A percentile compares a stretch with the other conserved stretches of the same genome.
Conservation (phyloP, 2,888 invertebrate species). For the Fabriciana adippe region DNA sequence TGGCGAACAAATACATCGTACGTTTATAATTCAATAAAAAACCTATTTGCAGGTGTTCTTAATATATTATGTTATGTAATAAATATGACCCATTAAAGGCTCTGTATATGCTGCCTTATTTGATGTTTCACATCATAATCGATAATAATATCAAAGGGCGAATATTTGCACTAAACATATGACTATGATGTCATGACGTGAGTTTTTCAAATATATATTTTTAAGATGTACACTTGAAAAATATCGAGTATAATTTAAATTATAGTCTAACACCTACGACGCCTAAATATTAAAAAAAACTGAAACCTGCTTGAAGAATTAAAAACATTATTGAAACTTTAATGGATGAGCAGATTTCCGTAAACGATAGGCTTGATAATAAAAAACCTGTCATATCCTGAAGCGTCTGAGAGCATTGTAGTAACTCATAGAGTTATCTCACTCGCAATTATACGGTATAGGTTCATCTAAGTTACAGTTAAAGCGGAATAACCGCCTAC, state of each 20-base stretch:
- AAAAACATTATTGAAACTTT: too few relatives aligned
- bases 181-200: conserved; percentile 2
- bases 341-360: too few relatives aligned
- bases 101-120: conserved; percentile 1
- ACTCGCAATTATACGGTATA: conserved; percentile 3
- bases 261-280: too few relatives aligned
- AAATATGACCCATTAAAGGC: too few relatives aligned
- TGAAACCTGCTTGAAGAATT: too few relatives aligned
- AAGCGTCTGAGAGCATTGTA: too few relatives aligned
- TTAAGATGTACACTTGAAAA: too few relatives aligned
- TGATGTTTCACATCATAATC: background rate
- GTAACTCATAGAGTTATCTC: background rate
- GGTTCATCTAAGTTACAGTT: conserved; percentile 14
- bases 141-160: background rate
- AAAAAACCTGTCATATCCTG: background rate
- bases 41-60: background rate
- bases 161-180: conserved; percentile 12
- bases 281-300: too few relatives aligned
- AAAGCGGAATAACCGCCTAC: conserved; percentile 4
- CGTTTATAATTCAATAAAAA: too few relatives aligned
- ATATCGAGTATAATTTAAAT: too few relatives aligned
- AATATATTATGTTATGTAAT: background rate
- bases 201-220: too few relatives aligned
- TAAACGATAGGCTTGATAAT: background rate
- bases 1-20: too few relatives aligned